A percentile compares a stretch with the other conserved stretches of the same genome.
phyloP scores from a whole-genome alignment of 2,797 vertebrate species.

The Siniperca obscura region DNA sequence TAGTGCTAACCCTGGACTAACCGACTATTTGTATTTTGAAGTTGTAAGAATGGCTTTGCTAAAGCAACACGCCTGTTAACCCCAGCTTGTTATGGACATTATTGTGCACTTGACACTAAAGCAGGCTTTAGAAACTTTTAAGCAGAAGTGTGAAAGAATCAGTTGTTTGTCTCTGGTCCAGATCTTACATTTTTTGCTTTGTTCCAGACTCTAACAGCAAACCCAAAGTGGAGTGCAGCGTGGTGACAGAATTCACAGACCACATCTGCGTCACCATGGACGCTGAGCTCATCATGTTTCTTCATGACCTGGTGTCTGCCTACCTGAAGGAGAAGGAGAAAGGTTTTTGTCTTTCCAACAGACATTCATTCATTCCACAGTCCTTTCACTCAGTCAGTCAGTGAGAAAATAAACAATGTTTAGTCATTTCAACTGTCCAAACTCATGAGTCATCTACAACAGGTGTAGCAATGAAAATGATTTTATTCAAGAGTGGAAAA shows the following conservation, averaged over 20 bases:
- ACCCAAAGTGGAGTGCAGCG: slow-evolving; percentile 98
- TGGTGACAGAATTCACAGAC: slow-evolving; percentile 99
- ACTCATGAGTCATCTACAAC: not conserved
- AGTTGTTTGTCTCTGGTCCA: too few relatives aligned
- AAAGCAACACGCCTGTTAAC: too few relatives aligned
- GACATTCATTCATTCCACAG: not conserved
- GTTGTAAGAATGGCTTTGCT: too few relatives aligned
- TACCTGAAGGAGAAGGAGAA: slow-evolving; percentile 99
- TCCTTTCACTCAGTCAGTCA: not conserved
- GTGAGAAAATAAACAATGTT: not conserved
- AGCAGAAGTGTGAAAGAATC: too few relatives aligned
- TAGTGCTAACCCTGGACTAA: too few relatives aligned
- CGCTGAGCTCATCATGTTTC: slow-evolving; percentile 98
- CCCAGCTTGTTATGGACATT: too few relatives aligned
- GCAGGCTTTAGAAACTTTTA: too few relatives aligned
- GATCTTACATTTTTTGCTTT: not conserved
- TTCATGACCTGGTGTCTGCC: slow-evolving; percentile 98
- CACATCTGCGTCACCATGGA: slow-evolving; percentile 99
- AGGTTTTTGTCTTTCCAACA: slow-evolving; percentile 81
- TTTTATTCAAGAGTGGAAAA: not conserved
- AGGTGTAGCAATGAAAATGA: not conserved
- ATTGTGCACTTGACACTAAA: too few relatives aligned
- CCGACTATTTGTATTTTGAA: too few relatives aligned
- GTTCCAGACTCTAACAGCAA: slow-evolving; percentile 87
- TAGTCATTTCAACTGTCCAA: not conserved